These are phyloP conservation scores for Caenorhabditis sp. DNA, from an alignment of 2,888 invertebrate species.

Conservation along the genomic window DNA sequence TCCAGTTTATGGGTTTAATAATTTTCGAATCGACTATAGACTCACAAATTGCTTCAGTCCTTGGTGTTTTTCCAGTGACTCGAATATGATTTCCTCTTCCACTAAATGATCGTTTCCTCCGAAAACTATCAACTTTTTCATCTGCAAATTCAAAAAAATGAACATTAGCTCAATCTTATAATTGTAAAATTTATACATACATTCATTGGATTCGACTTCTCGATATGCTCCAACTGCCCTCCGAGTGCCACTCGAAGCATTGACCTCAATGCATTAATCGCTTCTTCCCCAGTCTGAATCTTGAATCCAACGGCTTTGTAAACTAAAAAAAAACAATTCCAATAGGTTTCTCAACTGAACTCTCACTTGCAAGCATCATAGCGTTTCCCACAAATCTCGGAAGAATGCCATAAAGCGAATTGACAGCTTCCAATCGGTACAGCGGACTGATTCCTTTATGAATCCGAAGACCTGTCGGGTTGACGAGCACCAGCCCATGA, in stretches of 20 bases:
- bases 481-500: conserved; percentile 66
- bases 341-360: neutral
- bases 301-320: conserved; percentile 62
- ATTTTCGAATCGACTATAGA: no score
- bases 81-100: conserved; percentile 52
- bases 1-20: neutral
- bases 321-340: conserved; percentile 43
- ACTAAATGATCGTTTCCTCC: conserved; percentile 63
- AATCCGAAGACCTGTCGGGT: conserved; percentile 68
- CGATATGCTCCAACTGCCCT: conserved; percentile 35
- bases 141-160: conserved; percentile 21
- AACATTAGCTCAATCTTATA: no score
- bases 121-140: conserved; percentile 58
- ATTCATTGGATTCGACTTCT: conserved; percentile 38
- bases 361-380: conserved; percentile 54
- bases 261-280: conserved; percentile 60
- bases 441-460: conserved; percentile 69
- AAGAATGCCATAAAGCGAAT: conserved; percentile 34
- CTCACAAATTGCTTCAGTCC: conserved; percentile 45
- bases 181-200: no score
- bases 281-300: conserved; percentile 53
- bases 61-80: conserved; percentile 37
- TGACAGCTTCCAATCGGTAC: conserved; percentile 38
- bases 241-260: conserved; percentile 47
- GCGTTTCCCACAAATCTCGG: conserved; percentile 37